These are phyloP conservation scores for Gymnocephalus cernua DNA, from an alignment of 2,113 vertebrate species.

Conservation along the genomic window DNA sequence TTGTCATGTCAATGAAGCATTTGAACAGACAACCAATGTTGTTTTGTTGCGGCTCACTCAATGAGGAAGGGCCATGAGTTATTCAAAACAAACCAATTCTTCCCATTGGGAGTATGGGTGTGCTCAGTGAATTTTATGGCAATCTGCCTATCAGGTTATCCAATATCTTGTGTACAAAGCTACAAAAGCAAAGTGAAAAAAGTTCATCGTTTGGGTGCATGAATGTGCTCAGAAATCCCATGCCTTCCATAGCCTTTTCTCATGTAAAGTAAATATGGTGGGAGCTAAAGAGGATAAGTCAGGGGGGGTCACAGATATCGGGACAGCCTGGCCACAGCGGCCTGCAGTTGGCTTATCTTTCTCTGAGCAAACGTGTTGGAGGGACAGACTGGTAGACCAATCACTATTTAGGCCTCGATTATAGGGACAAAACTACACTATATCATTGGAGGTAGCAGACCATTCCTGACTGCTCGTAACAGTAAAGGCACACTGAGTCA, in stretches of 20 bases:
- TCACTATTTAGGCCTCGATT: neutral
- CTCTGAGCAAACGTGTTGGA: neutral
- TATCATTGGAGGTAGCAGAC: neutral
- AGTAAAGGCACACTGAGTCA: too few species aligned
- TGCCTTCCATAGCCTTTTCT: neutral
- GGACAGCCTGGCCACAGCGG: neutral
- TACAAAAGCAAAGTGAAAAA: neutral
- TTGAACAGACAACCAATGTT: neutral
- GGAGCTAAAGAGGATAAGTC: neutral
- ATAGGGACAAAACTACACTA: neutral
- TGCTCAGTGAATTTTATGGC: neutral
- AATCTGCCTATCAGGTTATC: neutral
- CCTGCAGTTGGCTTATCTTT: neutral
- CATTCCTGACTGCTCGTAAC: neutral
- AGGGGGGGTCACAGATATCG: neutral
- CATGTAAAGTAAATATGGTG: neutral
- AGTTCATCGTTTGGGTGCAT: neutral
- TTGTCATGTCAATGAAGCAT: neutral
- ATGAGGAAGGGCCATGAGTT: neutral
- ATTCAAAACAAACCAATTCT: neutral
- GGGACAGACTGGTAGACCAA: neutral
- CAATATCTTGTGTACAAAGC: neutral
- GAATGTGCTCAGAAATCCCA: neutral
- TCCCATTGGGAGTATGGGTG: neutral
- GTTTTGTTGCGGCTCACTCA: neutral